A percentile compares a stretch with the other conserved stretches of the same genome.
phyloP scores from a whole-genome alignment of 2,113 vertebrate genomes.

The Litocranius walleri region DNA sequence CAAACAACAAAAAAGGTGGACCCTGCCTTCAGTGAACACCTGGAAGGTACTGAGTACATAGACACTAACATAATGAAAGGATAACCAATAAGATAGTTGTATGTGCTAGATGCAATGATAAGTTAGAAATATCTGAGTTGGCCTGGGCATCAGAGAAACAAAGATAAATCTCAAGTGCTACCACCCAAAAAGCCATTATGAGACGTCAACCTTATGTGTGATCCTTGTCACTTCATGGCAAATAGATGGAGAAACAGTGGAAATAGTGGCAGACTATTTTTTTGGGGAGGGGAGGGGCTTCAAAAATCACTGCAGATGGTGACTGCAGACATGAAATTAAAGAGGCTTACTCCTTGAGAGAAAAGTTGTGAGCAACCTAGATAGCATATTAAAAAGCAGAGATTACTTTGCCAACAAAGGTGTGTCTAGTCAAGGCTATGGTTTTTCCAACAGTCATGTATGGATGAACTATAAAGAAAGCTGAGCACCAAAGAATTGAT shows the following conservation, averaged over 20 bases:
- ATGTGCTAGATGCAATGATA: not conserved
- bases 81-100: not conserved
- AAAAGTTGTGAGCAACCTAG: not conserved
- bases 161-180: not conserved
- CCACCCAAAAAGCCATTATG: not conserved
- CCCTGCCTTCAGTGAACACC: not conserved
- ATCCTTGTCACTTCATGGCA: not conserved
- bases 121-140: not conserved
- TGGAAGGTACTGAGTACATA: not conserved
- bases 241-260: not conserved
- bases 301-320: not conserved
- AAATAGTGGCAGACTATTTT: not conserved
- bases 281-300: rapidly evolving
- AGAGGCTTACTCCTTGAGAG: not conserved
- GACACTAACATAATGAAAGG: not conserved
- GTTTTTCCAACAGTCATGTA: not conserved
- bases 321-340: not conserved
- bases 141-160: not conserved
- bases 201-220: not conserved
- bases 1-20: not conserved
- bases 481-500: not conserved
- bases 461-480: not conserved
- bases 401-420: not conserved
- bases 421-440: rapidly evolving
- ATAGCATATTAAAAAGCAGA: not conserved